Evolutionary conservation across 2,888 invertebrate species (phyloP).

Genomic region (Plutella xylostella): DNA sequence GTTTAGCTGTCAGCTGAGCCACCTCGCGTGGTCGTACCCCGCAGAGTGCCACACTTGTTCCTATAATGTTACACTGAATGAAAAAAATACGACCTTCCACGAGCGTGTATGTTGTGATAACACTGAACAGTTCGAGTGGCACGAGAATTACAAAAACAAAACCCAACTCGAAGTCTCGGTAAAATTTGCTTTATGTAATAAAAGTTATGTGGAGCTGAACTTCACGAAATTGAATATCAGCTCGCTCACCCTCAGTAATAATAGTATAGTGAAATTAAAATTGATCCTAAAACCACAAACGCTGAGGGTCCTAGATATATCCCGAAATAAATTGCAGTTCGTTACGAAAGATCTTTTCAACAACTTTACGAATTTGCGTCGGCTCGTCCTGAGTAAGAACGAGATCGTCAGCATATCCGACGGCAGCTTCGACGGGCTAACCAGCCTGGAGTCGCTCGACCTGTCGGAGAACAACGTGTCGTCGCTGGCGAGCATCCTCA

Average conservation of each 20-base stretch:
- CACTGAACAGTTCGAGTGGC: conserved; percentile 28
- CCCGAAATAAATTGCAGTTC: conserved; percentile 65
- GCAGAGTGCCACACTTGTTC: conserved; percentile 43
- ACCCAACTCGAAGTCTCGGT: conserved; percentile 38
- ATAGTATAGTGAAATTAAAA: conserved; percentile 36
- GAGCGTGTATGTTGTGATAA: conserved; percentile 42
- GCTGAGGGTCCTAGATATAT: conserved; percentile 71
- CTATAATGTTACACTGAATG: conserved; percentile 44
- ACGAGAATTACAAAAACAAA: conserved; percentile 39
- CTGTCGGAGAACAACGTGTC: conserved; percentile 76
- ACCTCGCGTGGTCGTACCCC: conserved; percentile 40
- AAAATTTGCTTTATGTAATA: conserved; percentile 37
- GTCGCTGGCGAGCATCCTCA: conserved; percentile 68
- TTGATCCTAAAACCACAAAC: conserved; percentile 40
- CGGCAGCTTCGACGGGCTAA: conserved; percentile 71
- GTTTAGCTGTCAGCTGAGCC: conserved; percentile 42
- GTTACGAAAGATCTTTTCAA: conserved; percentile 66
- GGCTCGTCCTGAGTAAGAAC: conserved; percentile 78
- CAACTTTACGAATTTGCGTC: conserved; percentile 68
- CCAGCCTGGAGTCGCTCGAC: conserved; percentile 75
- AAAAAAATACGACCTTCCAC: conserved; percentile 32
- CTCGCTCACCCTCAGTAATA: conserved; percentile 42
- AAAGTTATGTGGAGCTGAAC: conserved; percentile 33
- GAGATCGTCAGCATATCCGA: conserved; percentile 67
- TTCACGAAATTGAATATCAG: conserved; percentile 37